A percentile compares a stretch with the other conserved stretches of the same genome.
Evolutionary conservation across 1,140 invertebrate species (phyloP).

Genomic region (Campoletis sonorensis): DNA sequence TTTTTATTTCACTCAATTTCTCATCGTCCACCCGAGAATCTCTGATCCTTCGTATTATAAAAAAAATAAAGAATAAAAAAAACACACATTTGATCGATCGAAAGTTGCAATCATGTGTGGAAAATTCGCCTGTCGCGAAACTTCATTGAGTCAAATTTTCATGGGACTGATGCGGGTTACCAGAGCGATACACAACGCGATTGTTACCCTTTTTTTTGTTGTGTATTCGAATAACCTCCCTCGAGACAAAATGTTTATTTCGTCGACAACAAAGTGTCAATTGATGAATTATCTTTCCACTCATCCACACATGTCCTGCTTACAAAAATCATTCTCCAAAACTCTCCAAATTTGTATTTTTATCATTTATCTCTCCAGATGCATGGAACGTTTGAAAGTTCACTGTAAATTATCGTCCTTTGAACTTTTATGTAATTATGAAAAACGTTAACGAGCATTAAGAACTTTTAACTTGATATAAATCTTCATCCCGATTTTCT

Average conservation of each 20-base stretch:
- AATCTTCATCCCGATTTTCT: too few species aligned
- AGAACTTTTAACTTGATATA: too few species aligned
- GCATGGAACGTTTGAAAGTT: not conserved
- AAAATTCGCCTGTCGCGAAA: conserved; percentile 68
- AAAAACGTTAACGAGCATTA: too few species aligned
- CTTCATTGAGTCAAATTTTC: conserved; percentile 51
- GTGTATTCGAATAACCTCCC: not conserved
- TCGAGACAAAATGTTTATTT: conserved; percentile 39
- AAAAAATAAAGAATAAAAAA: too few species aligned
- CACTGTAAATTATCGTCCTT: too few species aligned
- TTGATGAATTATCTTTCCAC: conserved; percentile 27
- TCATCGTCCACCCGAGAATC: conserved; percentile 56
- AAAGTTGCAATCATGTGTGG: conserved; percentile 70
- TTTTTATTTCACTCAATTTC: conserved; percentile 44
- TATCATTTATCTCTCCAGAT: not conserved
- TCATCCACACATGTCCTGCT: not conserved
- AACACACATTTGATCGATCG: conserved; percentile 75
- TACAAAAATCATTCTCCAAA: not conserved
- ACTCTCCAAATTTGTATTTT: not conserved
- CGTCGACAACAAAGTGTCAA: conserved; percentile 7
- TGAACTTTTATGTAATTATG: too few species aligned
- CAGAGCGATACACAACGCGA: not conserved
- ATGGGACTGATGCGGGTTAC: conserved; percentile 40
- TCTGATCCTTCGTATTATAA: conserved; percentile 26
- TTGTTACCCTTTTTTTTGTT: conserved; percentile 57